These are phyloP conservation scores for Machaerirhynchus nigripectus DNA, from an alignment of 2,113 vertebrate species.

Conservation along the genomic window DNA sequence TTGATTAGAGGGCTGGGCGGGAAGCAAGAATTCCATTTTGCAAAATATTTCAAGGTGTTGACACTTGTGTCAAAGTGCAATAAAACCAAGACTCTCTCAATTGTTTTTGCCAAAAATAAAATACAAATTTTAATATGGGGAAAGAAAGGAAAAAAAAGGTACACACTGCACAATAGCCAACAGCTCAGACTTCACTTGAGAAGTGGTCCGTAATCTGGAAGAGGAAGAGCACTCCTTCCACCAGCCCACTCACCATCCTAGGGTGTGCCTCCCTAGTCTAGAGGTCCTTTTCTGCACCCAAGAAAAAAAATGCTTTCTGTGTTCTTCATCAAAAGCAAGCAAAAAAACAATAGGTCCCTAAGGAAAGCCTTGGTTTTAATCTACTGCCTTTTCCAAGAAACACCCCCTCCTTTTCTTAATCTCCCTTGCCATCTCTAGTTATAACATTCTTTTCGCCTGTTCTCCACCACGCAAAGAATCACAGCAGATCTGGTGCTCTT, in stretches of 20 bases:
- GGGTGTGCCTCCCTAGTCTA: not conserved
- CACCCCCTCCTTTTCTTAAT: not conserved
- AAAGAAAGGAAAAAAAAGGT: not conserved
- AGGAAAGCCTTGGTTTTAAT: not conserved
- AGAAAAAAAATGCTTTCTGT: constrained; percentile 5
- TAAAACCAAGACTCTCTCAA: not conserved
- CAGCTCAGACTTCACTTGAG: not conserved
- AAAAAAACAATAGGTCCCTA: constrained; percentile 19
- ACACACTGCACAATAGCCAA: not conserved
- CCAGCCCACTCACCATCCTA: not conserved
- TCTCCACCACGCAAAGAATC: not conserved
- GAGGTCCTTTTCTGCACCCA: constrained; percentile 17
- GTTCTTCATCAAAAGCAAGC: not conserved
- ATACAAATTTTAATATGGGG: not conserved
- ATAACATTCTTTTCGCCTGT: not conserved
- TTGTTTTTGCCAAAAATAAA: constrained; percentile 19
- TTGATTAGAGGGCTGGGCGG: not conserved
- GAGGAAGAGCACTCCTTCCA: constrained; percentile 23
- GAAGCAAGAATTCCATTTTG: not conserved
- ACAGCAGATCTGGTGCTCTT: not conserved
- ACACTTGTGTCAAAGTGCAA: not conserved
- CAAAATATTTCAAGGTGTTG: constrained; percentile 22
- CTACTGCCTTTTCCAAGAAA: constrained; percentile 31
- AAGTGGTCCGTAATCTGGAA: constrained; percentile 22
- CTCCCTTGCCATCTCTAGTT: not conserved